phyloP scores from a whole-genome alignment of 2,797 vertebrate genomes.

The Trachurus trachurus region DNA sequence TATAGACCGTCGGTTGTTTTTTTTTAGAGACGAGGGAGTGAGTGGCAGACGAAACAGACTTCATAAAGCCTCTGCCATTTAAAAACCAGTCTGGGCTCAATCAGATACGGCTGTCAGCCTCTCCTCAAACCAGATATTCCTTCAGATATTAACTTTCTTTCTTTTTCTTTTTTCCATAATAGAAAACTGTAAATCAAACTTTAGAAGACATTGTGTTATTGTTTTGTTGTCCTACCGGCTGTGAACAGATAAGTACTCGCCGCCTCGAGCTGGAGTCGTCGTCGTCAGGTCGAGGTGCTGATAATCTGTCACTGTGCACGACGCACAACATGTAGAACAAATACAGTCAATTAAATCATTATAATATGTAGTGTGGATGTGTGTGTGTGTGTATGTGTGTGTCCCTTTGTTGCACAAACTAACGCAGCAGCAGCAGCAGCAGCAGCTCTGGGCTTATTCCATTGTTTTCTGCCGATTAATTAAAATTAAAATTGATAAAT shows the following conservation, averaged over 20 bases:
- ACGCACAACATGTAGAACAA: neutral
- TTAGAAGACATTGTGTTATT: neutral
- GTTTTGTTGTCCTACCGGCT: neutral
- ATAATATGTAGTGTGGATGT: too few species aligned
- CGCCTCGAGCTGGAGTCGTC: neutral
- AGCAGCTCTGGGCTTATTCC: too few species aligned
- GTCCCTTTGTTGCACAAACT: too few species aligned
- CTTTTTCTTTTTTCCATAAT: neutral
- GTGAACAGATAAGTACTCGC: neutral
- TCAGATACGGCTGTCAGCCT: slow-evolving; percentile 24
- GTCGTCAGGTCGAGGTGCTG: neutral
- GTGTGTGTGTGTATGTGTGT: too few species aligned
- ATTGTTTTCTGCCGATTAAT: too few species aligned
- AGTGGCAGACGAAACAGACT: slow-evolving; percentile 13
- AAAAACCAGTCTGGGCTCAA: slow-evolving; percentile 5
- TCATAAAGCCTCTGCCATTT: slow-evolving; percentile 10
- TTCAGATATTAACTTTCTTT: slow-evolving; percentile 1
- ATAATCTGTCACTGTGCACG: too few species aligned
- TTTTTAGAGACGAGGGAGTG: too few species aligned
- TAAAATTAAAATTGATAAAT: too few species aligned
- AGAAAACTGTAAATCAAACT: neutral
- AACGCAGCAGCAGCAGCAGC: too few species aligned
- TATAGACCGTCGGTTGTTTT: neutral
- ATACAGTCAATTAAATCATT: neutral
- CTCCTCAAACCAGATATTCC: slow-evolving; percentile 19